These are phyloP conservation scores for Umimayanthus chanpuru DNA, from an alignment of 92 coral and sea anemone genomes.

Conservation along the genomic window DNA sequence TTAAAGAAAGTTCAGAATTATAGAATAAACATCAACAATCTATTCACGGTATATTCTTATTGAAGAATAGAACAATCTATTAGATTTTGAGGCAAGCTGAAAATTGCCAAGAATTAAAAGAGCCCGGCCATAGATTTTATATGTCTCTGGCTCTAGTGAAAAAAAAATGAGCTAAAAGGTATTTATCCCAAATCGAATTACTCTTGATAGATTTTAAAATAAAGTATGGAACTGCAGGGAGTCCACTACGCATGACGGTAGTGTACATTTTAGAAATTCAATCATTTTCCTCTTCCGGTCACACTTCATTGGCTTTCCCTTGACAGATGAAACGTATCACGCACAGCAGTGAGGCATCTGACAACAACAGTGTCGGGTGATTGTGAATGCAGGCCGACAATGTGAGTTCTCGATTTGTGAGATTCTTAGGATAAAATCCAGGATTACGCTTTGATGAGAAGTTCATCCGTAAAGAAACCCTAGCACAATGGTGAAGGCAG, in stretches of 20 bases:
- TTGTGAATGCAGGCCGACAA: not conserved
- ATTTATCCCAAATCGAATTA: not conserved
- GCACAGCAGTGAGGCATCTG: constrained; percentile 32
- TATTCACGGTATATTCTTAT: no score
- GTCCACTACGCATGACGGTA: not conserved
- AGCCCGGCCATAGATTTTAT: no score
- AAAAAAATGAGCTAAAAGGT: not conserved
- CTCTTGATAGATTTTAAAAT: not conserved
- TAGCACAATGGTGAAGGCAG: constrained; percentile 78
- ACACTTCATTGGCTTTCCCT: constrained; percentile 45
- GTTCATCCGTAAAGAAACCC: not conserved
- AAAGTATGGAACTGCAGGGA: not conserved
- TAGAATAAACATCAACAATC: no score
- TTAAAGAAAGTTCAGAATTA: no score
- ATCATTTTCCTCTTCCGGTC: constrained; percentile 31
- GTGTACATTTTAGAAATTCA: constrained; percentile 8
- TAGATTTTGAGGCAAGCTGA: no score
- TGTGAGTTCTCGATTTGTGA: constrained; percentile 17
- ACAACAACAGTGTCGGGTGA: constrained; percentile 19
- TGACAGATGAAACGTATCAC: constrained; percentile 46
- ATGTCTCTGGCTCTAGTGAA: no score
- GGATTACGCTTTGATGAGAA: constrained; percentile 16
- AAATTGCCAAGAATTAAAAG: no score
- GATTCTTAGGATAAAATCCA: constrained; percentile 13
- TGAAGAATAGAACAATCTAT: no score